phyloP scores from a whole-genome alignment of 2,888 invertebrate species.

The Cerastoderma edule region DNA sequence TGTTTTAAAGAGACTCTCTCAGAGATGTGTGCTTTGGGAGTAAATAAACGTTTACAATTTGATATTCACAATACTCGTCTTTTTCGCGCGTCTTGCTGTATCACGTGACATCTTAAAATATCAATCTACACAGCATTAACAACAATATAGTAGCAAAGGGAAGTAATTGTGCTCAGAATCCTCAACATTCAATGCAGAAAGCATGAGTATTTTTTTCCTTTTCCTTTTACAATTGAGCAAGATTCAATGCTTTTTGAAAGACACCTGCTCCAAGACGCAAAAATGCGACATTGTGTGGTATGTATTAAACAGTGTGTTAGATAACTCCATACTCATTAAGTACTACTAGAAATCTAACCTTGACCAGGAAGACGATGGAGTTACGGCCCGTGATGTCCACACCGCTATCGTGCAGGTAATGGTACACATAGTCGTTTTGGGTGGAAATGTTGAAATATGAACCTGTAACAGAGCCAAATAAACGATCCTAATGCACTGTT shows the following conservation, averaged over 20 bases:
- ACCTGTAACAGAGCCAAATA: slow-evolving; percentile 30
- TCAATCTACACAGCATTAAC: background rate
- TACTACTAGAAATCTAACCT: slow-evolving; percentile 17
- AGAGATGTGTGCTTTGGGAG: too few species aligned
- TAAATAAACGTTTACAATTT: too few species aligned
- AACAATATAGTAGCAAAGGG: background rate
- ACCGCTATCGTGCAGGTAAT: slow-evolving; percentile 61
- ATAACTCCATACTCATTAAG: background rate
- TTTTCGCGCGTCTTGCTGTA: too few species aligned
- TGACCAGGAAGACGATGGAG: slow-evolving; percentile 88
- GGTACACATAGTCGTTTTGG: slow-evolving; percentile 58
- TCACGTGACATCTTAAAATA: background rate
- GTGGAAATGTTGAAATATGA: slow-evolving; percentile 45
- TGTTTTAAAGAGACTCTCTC: too few species aligned
- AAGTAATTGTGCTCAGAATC: background rate
- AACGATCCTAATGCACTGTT: background rate
- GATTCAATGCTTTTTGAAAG: background rate
- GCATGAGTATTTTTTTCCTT: background rate
- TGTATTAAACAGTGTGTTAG: background rate
- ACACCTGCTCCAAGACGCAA: background rate
- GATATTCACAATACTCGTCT: too few species aligned
- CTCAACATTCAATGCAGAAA: background rate
- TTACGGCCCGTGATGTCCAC: slow-evolving; percentile 54
- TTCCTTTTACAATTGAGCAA: background rate
- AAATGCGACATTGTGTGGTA: background rate